Conservation (phyloP, 1,140 invertebrate species). For the Drosophila mojavensis region DNA sequence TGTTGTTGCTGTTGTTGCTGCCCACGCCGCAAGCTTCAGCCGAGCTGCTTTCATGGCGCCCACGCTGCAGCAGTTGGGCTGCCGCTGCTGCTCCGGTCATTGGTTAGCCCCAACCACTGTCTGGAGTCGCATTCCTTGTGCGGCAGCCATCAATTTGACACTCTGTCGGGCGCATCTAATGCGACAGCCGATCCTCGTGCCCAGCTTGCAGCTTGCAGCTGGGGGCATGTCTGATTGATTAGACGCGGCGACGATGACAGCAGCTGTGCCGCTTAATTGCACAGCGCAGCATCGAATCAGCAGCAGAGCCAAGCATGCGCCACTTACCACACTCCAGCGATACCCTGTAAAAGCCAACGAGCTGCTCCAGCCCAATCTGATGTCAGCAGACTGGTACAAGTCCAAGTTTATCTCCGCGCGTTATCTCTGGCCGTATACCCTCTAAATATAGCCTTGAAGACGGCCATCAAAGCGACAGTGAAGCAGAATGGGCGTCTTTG, state of each 20-base stretch:
- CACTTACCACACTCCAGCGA: background rate
- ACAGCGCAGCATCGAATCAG: slow-evolving; percentile 1
- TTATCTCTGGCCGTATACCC: slow-evolving; percentile 2
- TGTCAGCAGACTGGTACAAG: background rate
- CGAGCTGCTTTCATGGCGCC: background rate
- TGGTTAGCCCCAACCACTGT: background rate
- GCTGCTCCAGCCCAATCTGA: background rate
- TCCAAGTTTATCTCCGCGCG: background rate
- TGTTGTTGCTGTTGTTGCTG: slow-evolving; percentile 18
- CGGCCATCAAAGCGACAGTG: slow-evolving; percentile 5
- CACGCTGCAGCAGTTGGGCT: slow-evolving; percentile 1
- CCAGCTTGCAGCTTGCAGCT: background rate
- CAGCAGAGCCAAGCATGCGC: background rate
- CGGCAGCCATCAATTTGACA: slow-evolving; percentile 61
- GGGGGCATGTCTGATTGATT: slow-evolving; percentile 40
- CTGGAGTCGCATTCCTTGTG: slow-evolving; percentile 46
- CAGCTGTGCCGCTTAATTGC: slow-evolving; percentile 58
- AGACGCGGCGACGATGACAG: slow-evolving; percentile 31
- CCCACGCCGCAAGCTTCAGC: slow-evolving; percentile 34
- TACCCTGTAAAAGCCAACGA: background rate
- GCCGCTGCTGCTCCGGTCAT: background rate
- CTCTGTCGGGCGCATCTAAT: slow-evolving; percentile 43
- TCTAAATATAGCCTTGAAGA: slow-evolving; percentile 7
- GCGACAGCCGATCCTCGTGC: background rate
- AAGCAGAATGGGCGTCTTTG: slow-evolving; percentile 45